Conservation (phyloP, 2,113 vertebrate genomes). For the Sardina pilchardus region DNA sequence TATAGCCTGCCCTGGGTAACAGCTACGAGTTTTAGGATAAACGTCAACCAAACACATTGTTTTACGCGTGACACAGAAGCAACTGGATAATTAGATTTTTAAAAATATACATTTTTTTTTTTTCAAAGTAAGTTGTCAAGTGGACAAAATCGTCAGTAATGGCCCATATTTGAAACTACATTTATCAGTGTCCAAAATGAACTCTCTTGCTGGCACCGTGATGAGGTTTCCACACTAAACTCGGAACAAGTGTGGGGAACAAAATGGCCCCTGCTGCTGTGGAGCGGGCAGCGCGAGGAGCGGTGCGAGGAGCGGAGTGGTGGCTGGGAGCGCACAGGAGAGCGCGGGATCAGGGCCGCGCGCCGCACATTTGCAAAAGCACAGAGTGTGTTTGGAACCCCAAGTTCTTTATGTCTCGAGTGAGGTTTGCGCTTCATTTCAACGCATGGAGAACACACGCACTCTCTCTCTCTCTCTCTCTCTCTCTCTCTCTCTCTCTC, state of each 20-base stretch:
- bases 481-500: background rate
- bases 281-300: slow-evolving; percentile 35
- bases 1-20: background rate
- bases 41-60: background rate
- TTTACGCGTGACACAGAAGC: background rate
- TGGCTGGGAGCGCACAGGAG: slow-evolving; percentile 24
- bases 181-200: background rate
- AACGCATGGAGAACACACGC: slow-evolving; percentile 44
- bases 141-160: background rate
- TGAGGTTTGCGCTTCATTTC: background rate
- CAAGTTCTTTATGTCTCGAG: background rate
- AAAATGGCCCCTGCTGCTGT: slow-evolving; percentile 52
- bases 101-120: no score
- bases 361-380: background rate
- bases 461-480: slow-evolving; percentile 23
- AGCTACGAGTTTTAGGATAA: background rate
- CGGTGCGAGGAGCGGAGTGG: slow-evolving; percentile 36
- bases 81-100: background rate
- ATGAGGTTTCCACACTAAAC: slow-evolving; percentile 27
- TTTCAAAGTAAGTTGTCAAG: background rate
- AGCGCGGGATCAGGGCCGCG: slow-evolving; percentile 40
- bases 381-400: slow-evolving; percentile 35
- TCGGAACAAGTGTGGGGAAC: slow-evolving; percentile 45
- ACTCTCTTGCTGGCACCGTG: background rate
- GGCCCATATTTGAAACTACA: background rate